Conservation (phyloP, 2,888 invertebrate species). For the Dolomedes plantarius region DNA sequence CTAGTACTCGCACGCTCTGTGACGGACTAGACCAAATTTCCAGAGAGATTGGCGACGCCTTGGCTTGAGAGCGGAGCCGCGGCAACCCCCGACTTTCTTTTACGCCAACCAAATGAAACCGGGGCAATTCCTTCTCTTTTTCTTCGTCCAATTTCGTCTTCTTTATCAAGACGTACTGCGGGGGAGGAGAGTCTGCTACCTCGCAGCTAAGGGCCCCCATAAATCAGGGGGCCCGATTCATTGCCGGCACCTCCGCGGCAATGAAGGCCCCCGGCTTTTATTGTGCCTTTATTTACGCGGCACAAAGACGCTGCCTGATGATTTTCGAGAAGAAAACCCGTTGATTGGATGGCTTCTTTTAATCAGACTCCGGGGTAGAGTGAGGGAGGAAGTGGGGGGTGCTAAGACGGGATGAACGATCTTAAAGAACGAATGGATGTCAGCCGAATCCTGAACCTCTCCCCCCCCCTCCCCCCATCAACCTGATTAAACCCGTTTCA, state of each 20-base stretch:
- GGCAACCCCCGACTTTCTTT: background rate
- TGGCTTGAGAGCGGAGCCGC: background rate
- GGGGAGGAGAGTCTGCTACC: background rate
- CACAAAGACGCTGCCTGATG: background rate
- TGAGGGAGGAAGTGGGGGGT: too few relatives aligned
- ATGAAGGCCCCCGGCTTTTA: background rate
- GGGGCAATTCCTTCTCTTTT: background rate
- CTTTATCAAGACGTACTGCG: constrained; percentile 1
- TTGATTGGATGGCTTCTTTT: constrained; percentile 9
- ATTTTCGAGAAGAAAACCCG: background rate
- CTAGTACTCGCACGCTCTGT: too few relatives aligned
- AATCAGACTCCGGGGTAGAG: background rate
- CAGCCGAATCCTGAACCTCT: background rate
- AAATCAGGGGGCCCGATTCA: constrained; percentile 7
- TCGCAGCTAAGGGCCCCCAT: background rate
- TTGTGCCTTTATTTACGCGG: background rate
- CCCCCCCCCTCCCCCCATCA: background rate
- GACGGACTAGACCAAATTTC: too few relatives aligned
- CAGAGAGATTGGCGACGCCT: background rate
- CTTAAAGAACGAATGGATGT: background rate
- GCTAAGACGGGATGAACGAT: background rate
- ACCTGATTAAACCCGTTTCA: background rate
- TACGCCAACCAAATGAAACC: constrained; percentile 8
- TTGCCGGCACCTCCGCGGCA: background rate
- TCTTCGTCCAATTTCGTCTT: background rate